Base-by-base conservation (phyloP, 2,888 invertebrate species). In the Oeneis ivallda region DNA sequence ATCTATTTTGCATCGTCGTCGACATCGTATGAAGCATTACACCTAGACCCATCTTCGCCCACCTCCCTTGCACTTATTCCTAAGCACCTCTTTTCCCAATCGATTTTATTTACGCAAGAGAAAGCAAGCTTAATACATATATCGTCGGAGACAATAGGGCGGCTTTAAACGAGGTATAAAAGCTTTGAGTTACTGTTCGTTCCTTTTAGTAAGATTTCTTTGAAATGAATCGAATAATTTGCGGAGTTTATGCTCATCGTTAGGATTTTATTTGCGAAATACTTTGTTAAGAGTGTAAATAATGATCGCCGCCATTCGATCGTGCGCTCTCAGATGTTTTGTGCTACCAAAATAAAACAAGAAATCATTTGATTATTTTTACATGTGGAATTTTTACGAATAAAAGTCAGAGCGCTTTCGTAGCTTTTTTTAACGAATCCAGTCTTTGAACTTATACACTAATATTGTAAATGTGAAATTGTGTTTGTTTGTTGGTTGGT, bases 171-270 rank as follows among this genome's bases (percentile, higher is more conserved):
- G 89, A 88, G 88, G 90, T 87, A 91, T 91, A 92, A 92, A 91
- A 90, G 92, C 91, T 92, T 91, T 91, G 92, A 91, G 89, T 89
- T 89, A 90, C 88, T 85, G 86, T 83, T 81, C 84, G 79, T 84
- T 89, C 86, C 89, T 87, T 91, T 91, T 88, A 87, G 88, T 84
- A 82, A 84, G 82, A 89, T 89, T 89, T 86, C 87, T 89, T 91
- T 91, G 89, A 90, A 90, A 91, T 89, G 88, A 91, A 87, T 91
- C 89, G 88, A 90, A 90, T 90, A 89, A 91, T 90, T 90, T 85
- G 84, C 83, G 75, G 84, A 88, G 85, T 87, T 88, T 88, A 87
- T 87, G 82, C 83, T 85, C 81, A 83, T 78, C 78, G 80, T 75
- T 76, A 79, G 79, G 80, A 85, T 85, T 85, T 87, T 88, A 84